Evolutionary conservation across 2,888 invertebrate genomes (phyloP).

Genomic region (Caenorhabditis doughertyi): DNA sequence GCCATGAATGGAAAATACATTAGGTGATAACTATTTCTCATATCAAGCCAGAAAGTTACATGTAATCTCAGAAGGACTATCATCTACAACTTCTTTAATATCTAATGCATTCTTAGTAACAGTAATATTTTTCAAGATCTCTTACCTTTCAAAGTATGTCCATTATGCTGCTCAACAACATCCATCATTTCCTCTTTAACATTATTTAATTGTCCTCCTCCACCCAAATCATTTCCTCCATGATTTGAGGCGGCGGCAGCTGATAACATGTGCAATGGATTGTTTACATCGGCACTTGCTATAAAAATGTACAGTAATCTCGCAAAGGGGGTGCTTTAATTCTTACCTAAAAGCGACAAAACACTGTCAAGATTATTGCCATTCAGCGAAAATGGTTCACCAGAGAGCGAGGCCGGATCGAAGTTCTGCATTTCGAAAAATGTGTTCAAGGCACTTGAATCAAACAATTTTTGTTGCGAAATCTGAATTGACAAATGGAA

Average conservation of each 20-base stretch:
- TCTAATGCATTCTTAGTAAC: too few relatives aligned
- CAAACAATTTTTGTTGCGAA: slow-evolving; percentile 55
- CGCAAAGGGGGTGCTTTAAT: neutral
- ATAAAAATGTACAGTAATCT: neutral
- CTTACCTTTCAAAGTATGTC: slow-evolving; percentile 49
- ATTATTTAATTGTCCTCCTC: slow-evolving; percentile 6
- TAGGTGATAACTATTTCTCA: too few relatives aligned
- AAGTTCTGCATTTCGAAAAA: slow-evolving; percentile 69
- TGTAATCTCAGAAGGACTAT: too few relatives aligned
- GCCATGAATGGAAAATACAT: too few relatives aligned
- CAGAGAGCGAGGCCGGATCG: slow-evolving; percentile 51
- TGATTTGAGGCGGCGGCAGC: slow-evolving; percentile 69
- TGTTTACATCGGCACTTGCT: slow-evolving; percentile 60
- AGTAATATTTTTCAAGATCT: too few relatives aligned
- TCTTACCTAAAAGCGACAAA: slow-evolving; percentile 66
- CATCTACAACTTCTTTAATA: too few relatives aligned
- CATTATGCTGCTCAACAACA: slow-evolving; percentile 35
- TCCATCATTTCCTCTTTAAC: slow-evolving; percentile 53
- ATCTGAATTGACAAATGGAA: slow-evolving; percentile 50
- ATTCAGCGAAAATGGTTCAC: slow-evolving; percentile 56
- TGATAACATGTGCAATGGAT: slow-evolving; percentile 70
- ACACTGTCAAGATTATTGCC: slow-evolving; percentile 66
- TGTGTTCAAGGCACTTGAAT: slow-evolving; percentile 53
- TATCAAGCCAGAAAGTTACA: too few relatives aligned
- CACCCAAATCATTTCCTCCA: slow-evolving; percentile 3